phyloP scores from a whole-genome alignment of 1,140 invertebrate genomes.

The Atta cephalotes region DNA sequence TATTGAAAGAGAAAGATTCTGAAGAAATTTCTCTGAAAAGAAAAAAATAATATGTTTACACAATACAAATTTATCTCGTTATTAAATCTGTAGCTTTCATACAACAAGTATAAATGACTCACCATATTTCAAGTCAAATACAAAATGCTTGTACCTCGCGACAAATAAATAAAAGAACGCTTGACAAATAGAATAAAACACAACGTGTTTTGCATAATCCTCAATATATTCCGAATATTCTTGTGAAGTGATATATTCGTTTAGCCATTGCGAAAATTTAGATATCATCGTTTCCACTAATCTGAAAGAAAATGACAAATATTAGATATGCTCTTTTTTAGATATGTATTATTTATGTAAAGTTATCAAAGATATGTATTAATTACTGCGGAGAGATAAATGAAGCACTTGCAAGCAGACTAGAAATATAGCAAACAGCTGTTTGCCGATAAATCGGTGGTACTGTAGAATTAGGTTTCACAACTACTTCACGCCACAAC shows the following conservation, averaged over 20 bases:
- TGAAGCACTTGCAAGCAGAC: slow-evolving; percentile 90
- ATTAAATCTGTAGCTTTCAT: slow-evolving; percentile 15
- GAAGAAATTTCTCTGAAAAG: slow-evolving; percentile 92
- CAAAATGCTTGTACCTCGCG: slow-evolving; percentile 94
- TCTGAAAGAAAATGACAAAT: slow-evolving; percentile 83
- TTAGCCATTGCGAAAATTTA: slow-evolving; percentile 91
- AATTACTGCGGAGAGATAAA: slow-evolving; percentile 90
- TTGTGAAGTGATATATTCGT: slow-evolving; percentile 90
- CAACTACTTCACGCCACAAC: slow-evolving; percentile 91
- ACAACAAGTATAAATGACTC: slow-evolving; percentile 79
- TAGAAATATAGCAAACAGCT: slow-evolving; percentile 91
- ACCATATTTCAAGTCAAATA: slow-evolving; percentile 90
- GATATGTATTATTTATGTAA: not conserved
- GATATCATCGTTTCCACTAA: slow-evolving; percentile 88
- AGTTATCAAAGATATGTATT: slow-evolving; percentile 38
- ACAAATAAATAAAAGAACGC: slow-evolving; percentile 96
- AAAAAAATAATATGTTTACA: slow-evolving; percentile 70
- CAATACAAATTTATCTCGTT: slow-evolving; percentile 35
- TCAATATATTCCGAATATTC: slow-evolving; percentile 86
- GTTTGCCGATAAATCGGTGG: slow-evolving; percentile 89
- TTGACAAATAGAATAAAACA: slow-evolving; percentile 97
- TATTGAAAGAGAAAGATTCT: slow-evolving; percentile 88
- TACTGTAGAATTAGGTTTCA: slow-evolving; percentile 87
- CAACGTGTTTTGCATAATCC: slow-evolving; percentile 89
- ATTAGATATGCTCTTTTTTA: not conserved